These are phyloP conservation scores for Nemapogon koenigi DNA, from an alignment of 2,888 invertebrate genomes.

Conservation along the genomic window DNA sequence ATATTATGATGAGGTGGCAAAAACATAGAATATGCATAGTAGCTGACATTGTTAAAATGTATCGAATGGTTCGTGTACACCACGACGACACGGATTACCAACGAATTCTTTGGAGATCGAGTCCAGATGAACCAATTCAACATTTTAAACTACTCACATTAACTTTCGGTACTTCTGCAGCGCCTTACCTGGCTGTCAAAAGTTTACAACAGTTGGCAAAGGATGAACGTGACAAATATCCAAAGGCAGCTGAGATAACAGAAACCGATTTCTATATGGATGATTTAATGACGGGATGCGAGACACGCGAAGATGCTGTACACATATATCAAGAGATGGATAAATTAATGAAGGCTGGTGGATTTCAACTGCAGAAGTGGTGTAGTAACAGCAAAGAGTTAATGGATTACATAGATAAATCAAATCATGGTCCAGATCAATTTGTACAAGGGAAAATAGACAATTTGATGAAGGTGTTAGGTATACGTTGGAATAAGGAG, in stretches of 20 bases:
- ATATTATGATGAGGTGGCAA: conserved; percentile 20
- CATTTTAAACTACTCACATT: conserved; percentile 15
- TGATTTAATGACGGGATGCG: conserved; percentile 7
- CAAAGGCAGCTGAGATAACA: conserved; percentile 13
- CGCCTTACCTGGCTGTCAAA: conserved; percentile 18
- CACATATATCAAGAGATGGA: conserved; percentile 2
- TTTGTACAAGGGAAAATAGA: conserved; percentile 13
- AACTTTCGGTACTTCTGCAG: conserved; percentile 18
- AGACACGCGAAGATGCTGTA: conserved; percentile 1
- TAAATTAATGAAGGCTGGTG: conserved; percentile 3
- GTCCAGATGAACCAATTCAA: conserved; percentile 9
- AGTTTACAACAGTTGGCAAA: conserved; percentile 14
- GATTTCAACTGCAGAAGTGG: conserved; percentile 10
- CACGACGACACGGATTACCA: conserved; percentile 17
- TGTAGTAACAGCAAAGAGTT: conserved; percentile 1
- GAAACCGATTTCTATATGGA: conserved; percentile 4
- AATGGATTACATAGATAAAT: neutral
- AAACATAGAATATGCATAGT: conserved; percentile 16
- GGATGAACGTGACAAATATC: conserved; percentile 14
- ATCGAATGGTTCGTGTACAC: conserved; percentile 16
- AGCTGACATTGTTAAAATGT: conserved; percentile 21
- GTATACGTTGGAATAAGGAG: conserved; percentile 20
- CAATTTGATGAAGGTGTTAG: conserved; percentile 18
- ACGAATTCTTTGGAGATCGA: conserved; percentile 16
- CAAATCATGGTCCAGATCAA: conserved; percentile 1